These are phyloP conservation scores for Linnaemya vulpina DNA, from an alignment of 2,888 invertebrate genomes.

Conservation along the genomic window DNA sequence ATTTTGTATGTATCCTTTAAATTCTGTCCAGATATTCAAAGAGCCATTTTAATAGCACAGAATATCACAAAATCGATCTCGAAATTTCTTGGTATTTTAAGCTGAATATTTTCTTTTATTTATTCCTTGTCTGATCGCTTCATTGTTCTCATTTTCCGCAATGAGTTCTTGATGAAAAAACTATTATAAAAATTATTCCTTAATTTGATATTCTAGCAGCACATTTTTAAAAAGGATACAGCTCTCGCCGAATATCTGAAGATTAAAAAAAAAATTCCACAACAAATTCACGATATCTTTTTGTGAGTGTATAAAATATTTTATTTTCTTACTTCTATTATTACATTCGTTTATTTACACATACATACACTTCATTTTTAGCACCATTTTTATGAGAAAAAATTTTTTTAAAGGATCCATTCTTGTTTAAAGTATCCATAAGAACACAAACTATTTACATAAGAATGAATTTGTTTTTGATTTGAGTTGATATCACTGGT, in stretches of 20 bases:
- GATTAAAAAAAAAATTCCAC: background rate
- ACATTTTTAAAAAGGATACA: background rate
- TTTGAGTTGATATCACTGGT: slow-evolving; percentile 58
- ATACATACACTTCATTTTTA: slow-evolving; percentile 59
- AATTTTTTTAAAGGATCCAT: slow-evolving; percentile 32
- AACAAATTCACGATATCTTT: background rate
- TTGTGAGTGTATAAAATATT: slow-evolving; percentile 30
- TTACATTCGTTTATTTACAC: slow-evolving; percentile 66
- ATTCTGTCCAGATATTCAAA: no score
- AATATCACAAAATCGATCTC: no score
- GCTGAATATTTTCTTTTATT: background rate
- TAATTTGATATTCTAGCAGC: no score
- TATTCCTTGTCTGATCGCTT: no score
- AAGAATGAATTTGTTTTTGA: background rate
- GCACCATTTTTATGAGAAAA: slow-evolving; percentile 22
- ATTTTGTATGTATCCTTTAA: no score
- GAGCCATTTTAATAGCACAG: no score
- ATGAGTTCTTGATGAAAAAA: no score
- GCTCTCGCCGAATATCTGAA: background rate
- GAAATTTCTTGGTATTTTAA: no score
- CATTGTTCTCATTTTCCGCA: no score
- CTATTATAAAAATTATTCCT: no score
- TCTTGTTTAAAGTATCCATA: slow-evolving; percentile 13
- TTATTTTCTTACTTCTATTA: slow-evolving; percentile 61
- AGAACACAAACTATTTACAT: slow-evolving; percentile 57